phyloP scores from a whole-genome alignment of 2,888 invertebrate species.

The Pharmacophagus antenor region DNA sequence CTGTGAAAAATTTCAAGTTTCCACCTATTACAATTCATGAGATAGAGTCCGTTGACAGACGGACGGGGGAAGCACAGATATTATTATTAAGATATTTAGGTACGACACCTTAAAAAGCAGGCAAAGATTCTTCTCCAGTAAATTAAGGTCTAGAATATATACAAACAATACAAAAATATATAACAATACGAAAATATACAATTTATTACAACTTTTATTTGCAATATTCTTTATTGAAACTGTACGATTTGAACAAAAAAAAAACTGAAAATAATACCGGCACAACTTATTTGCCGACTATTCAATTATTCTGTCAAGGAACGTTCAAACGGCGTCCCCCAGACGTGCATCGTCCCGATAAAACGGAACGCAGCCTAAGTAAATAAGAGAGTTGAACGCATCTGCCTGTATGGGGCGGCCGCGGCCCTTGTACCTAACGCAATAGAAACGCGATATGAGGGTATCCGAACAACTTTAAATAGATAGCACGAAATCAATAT shows the following conservation, averaged over 20 bases:
- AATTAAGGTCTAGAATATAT: too few species aligned
- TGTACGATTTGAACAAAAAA: conserved; percentile 1
- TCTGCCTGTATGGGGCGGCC: conserved; percentile 51
- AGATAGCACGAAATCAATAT: conserved; percentile 23
- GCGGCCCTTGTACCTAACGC: conserved; percentile 24
- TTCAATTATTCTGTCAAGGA: conserved; percentile 55
- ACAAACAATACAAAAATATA: too few species aligned
- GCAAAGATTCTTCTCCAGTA: too few species aligned
- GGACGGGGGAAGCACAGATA: too few species aligned
- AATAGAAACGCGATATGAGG: conserved; percentile 21
- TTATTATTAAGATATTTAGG: too few species aligned
- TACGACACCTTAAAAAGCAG: too few species aligned
- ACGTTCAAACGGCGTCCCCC: conserved; percentile 47
- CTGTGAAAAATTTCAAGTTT: too few species aligned
- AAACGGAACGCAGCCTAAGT: conserved; percentile 66
- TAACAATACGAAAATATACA: background rate
- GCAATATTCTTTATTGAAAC: background rate
- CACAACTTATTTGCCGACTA: conserved; percentile 29
- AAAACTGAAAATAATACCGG: conserved; percentile 11
- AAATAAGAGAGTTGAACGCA: conserved; percentile 66
- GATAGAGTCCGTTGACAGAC: too few species aligned
- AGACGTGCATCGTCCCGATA: conserved; percentile 63
- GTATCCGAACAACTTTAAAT: conserved; percentile 7
- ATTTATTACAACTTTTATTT: background rate
- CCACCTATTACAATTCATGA: too few species aligned